Base-by-base conservation (phyloP, 2,888 invertebrate species). In the Rosalia funebris region DNA sequence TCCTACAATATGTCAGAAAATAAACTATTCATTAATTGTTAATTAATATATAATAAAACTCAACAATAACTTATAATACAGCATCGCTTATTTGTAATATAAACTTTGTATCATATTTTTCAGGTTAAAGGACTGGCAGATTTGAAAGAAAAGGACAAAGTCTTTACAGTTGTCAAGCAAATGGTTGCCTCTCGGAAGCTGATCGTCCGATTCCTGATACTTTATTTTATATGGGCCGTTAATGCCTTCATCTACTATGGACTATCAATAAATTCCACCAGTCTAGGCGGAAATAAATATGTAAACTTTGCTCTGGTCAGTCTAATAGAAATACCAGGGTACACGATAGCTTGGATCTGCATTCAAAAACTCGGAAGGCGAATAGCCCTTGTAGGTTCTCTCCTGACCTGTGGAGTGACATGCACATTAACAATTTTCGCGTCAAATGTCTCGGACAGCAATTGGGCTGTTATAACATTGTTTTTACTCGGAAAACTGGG, bases 191-290 rank as follows among this genome's bases (percentile, higher is more conserved):
- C 85, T 0, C 80, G 70, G 60, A 80, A 77, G 16, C 71, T 87
- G n/a, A 32, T 84, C 1, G 45, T 81, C 2, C 76, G 86, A 56
- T 84, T 84, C 65, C 9, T 58, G 1, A 65, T 68, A 47, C 45
- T 65, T 4, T 63, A 66, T 34, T 47, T 62, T 59, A 77, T 68
- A 53, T 82, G 86, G 88, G 83, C 85, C 15, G 85, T 88, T 1
- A 89, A 87, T 73, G 87, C 88, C 0, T 87, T 89, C 60, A 87
- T 90, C 1, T 90, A 86, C 71, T 90, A 89, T 71, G 90, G 90
- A 0, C 79, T 90, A 19, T 88, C 89, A 0, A 79, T 90, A 16
- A 89, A 88, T 74, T 85, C 89, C 0, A 88, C 87, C 0, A 85
- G 84, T 46, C 82, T 90, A 60, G 86, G 86, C 57, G 89, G 89